Evolutionary conservation across 2,888 invertebrate genomes (phyloP).

Genomic region (Nomada ferruginata): DNA sequence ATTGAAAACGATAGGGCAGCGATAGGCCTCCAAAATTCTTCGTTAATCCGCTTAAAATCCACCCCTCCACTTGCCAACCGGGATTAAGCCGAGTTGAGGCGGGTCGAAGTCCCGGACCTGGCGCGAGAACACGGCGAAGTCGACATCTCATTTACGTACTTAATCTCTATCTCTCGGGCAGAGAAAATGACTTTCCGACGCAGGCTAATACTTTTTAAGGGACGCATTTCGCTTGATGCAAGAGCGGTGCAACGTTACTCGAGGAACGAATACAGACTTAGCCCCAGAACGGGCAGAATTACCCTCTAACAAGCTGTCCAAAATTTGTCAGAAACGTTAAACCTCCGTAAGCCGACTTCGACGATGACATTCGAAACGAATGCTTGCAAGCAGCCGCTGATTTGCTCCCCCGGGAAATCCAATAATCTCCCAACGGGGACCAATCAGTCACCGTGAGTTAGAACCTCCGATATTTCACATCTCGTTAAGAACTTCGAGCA

Average conservation of each 20-base stretch:
- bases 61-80: conserved; percentile 30
- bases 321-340: conserved; percentile 50
- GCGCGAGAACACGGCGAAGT: conserved; percentile 26
- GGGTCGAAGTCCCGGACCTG: neutral
- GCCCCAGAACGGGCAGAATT: neutral
- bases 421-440: conserved; percentile 37
- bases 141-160: neutral
- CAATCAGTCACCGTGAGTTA: conserved; percentile 22
- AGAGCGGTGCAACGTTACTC: neutral
- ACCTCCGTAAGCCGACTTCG: conserved; percentile 31
- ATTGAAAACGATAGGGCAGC: conserved; percentile 18
- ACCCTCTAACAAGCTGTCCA: conserved; percentile 22
- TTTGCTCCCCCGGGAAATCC: conserved; percentile 62
- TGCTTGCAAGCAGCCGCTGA: conserved; percentile 42
- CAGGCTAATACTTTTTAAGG: neutral
- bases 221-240: too few relatives aligned
- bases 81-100: conserved; percentile 59
- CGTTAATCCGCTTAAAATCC: conserved; percentile 52
- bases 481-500: neutral
- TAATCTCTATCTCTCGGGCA: neutral
- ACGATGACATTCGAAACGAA: conserved; percentile 43
- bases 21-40: neutral
- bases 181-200: neutral
- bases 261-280: neutral
- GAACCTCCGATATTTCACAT: neutral